Evolutionary conservation across 2,113 vertebrate species (phyloP).

Genomic region (Poicephalus gulielmi): DNA sequence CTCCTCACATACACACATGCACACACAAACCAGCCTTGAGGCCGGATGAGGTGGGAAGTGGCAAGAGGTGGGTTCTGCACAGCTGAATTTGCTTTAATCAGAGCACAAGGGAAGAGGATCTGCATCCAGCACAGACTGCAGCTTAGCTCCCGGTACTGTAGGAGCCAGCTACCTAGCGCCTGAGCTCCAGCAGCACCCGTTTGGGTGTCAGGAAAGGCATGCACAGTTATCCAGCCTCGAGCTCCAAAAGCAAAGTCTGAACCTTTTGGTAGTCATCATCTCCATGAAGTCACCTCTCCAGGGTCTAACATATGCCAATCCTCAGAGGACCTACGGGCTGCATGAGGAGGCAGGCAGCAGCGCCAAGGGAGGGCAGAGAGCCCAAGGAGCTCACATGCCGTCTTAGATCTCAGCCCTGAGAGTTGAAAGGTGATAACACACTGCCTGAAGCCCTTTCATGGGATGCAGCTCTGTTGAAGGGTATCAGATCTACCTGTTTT

Average conservation of each 20-base stretch:
- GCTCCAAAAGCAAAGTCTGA: accelerated
- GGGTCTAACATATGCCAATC: accelerated
- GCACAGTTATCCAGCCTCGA: neutral
- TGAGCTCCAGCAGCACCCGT: accelerated
- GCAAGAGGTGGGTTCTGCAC: neutral
- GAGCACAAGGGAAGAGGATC: neutral
- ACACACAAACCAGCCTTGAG: neutral
- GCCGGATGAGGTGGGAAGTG: neutral
- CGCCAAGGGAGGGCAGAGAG: neutral
- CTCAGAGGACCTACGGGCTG: neutral
- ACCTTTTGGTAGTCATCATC: neutral
- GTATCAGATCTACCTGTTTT: neutral
- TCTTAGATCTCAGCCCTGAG: neutral
- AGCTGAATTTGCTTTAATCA: neutral
- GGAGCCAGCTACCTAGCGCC: accelerated
- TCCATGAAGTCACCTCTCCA: neutral
- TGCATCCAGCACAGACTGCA: neutral
- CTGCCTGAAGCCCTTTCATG: neutral
- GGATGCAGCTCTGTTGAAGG: neutral
- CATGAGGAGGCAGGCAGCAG: accelerated
- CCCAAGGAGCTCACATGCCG: accelerated
- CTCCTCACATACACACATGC: neutral
- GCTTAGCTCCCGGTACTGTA: accelerated
- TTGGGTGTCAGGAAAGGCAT: neutral
- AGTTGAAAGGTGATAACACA: neutral